Percentiles rank a stretch among this genome's conserved stretches.
Conservation (phyloP, 1,140 invertebrate species). For the Drosophila elegans region DNA sequence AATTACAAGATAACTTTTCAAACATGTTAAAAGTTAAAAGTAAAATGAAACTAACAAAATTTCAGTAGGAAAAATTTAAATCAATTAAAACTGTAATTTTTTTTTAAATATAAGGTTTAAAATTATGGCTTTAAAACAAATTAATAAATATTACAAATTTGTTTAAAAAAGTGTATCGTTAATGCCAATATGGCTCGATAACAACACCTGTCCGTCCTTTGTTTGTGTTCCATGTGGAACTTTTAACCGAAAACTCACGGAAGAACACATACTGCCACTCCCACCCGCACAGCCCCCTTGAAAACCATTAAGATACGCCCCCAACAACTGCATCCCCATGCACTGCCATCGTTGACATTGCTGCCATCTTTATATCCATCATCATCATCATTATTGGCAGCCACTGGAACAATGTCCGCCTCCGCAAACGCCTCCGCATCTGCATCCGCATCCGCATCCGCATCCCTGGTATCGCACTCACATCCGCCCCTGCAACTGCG, state of each 20-base stretch:
- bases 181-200: too few species aligned
- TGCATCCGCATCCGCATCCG: conserved; percentile 14
- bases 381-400: conserved; percentile 44
- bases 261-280: conserved; percentile 27
- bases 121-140: too few species aligned
- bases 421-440: not conserved
- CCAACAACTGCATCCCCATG: conserved; percentile 52
- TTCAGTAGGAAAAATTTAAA: not conserved
- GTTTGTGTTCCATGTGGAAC: conserved; percentile 20
- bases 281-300: conserved; percentile 50
- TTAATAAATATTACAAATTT: not conserved
- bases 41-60: not conserved
- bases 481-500: conserved; percentile 66
- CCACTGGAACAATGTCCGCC: conserved; percentile 18
- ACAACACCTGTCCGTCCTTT: conserved; percentile 13
- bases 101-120: too few species aligned
- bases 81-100: not conserved
- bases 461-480: conserved; percentile 55
- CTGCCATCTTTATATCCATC: conserved; percentile 44
- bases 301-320: conserved; percentile 79
- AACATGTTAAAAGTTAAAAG: not conserved
- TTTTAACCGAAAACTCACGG: conserved; percentile 19
- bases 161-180: not conserved
- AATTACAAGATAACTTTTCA: not conserved
- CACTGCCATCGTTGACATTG: conserved; percentile 53